These are phyloP conservation scores for Slavum lentiscoides DNA, from an alignment of 2,888 invertebrate genomes.

Conservation along the genomic window DNA sequence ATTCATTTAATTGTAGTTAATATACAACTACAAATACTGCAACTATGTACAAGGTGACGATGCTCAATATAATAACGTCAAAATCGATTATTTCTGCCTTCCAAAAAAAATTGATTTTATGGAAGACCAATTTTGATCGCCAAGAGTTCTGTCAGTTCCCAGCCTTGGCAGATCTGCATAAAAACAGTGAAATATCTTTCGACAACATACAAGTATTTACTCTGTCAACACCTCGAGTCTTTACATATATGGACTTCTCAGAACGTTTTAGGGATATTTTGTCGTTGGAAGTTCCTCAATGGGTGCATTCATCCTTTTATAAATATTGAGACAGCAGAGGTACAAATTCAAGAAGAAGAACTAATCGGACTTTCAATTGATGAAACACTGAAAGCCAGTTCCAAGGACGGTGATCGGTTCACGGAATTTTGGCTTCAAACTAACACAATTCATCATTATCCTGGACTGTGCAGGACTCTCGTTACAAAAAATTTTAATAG, in stretches of 20 bases:
- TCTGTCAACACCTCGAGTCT: conserved; percentile 55
- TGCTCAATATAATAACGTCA: conserved; percentile 58
- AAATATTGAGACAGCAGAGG: conserved; percentile 53
- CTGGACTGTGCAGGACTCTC: conserved; percentile 27
- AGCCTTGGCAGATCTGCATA: conserved; percentile 14
- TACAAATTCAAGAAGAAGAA: conserved; percentile 55
- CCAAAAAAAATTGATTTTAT: conserved; percentile 55
- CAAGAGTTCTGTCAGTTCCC: conserved; percentile 29
- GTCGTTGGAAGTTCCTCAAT: conserved; percentile 26
- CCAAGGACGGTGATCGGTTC: background rate
- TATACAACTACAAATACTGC: no score
- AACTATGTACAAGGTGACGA: conserved; percentile 57
- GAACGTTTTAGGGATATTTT: conserved; percentile 12
- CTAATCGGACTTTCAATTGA: conserved; percentile 56
- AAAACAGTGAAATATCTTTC: conserved; percentile 44
- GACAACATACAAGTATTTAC: conserved; percentile 55
- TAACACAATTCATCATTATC: conserved; percentile 39
- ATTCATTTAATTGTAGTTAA: no score
- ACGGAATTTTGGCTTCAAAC: conserved; percentile 51
- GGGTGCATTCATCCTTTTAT: no score
- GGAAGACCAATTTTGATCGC: conserved; percentile 57
- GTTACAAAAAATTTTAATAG: conserved; percentile 54
- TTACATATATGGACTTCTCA: conserved; percentile 53
- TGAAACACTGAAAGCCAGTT: conserved; percentile 52
- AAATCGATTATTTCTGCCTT: conserved; percentile 58